A percentile compares a stretch with the other conserved stretches of the same genome.
These are phyloP conservation scores for Pristis pectinata DNA, from an alignment of 2,797 vertebrate species.

Conservation along the genomic window DNA sequence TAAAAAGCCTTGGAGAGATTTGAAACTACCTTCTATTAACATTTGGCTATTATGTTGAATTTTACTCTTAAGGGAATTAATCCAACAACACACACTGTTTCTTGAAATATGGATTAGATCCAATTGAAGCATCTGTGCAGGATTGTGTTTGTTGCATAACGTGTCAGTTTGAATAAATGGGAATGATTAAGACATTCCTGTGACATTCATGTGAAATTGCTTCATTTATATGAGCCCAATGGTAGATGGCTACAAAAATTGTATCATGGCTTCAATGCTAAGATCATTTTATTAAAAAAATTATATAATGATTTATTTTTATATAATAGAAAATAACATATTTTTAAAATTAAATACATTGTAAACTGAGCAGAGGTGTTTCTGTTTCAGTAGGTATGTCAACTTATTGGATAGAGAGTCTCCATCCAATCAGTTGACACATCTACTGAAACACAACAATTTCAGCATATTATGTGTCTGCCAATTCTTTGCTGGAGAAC, in stretches of 20 bases:
- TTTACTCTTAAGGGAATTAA: neutral
- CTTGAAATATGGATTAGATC: neutral
- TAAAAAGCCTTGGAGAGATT: neutral
- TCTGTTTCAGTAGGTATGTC: neutral
- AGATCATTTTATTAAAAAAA: neutral
- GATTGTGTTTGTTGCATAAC: neutral
- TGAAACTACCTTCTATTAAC: neutral
- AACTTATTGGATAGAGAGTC: neutral
- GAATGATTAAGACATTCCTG: neutral
- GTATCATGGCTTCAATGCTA: neutral
- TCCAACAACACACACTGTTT: neutral
- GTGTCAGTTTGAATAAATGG: neutral
- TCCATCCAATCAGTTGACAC: neutral
- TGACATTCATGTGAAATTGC: neutral
- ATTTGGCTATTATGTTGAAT: neutral
- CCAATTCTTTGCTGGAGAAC: neutral
- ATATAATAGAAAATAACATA: no score
- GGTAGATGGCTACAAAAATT: neutral
- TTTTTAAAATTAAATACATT: neutral
- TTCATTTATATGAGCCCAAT: neutral
- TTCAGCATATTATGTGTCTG: neutral
- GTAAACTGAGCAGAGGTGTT: neutral
- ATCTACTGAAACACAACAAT: neutral
- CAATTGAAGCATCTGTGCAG: slow-evolving; percentile 8
- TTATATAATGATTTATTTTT: no score